Base-by-base conservation (phyloP, 1,140 invertebrate species). In the Uloborus diversus region DNA sequence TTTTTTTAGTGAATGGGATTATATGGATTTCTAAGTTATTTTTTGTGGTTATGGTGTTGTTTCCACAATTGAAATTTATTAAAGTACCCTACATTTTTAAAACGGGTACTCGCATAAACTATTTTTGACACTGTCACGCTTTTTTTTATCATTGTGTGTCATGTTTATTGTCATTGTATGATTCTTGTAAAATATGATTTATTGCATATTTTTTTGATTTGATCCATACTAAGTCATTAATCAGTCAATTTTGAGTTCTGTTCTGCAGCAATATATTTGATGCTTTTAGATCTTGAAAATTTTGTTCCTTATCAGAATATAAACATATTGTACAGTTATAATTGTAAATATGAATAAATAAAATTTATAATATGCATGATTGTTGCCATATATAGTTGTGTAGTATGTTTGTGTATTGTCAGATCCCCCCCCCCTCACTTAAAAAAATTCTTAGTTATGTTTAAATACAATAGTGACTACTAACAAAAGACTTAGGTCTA, bases 331-430 rank as follows among this genome's bases (percentile, higher is more conserved):
- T 78, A 78, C 73, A 78, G 73, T 78, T 78, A 78, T 78, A 20
- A 78, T 78, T 78, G 73, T 78, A 78, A 78, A 78, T 78, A 78
- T 78, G 62, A 78, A 23, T 78, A 78, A 78, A 78, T 78, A 78
- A 78, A 78, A 51, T 78, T 78, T 78, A 78, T 78, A 78, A 78
- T 78, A 65, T 78, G 73, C 62, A 65, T 65, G 23, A 7, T 53
- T 53, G 17, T n/a, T 53, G 13, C 20, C 49, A 20, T n/a, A n/a
- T 3, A 7, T 53, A 20, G n/a, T 42, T 42, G 9, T 1, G 37
- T 13, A 42, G n/a, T n/a, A n/a, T n/a, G n/a, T n/a, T n/a, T n/a
- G n/a, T n/a, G n/a, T n/a, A n/a, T n/a, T n/a, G n/a, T n/a, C n/a
- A n/a, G n/a, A n/a, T n/a, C n/a, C n/a, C n/a, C n/a, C n/a, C n/a